A percentile compares a stretch with the other conserved stretches of the same genome.
These are phyloP conservation scores for Jaculus jaculus DNA, from an alignment of 2,113 vertebrate species.

Conservation along the genomic window DNA sequence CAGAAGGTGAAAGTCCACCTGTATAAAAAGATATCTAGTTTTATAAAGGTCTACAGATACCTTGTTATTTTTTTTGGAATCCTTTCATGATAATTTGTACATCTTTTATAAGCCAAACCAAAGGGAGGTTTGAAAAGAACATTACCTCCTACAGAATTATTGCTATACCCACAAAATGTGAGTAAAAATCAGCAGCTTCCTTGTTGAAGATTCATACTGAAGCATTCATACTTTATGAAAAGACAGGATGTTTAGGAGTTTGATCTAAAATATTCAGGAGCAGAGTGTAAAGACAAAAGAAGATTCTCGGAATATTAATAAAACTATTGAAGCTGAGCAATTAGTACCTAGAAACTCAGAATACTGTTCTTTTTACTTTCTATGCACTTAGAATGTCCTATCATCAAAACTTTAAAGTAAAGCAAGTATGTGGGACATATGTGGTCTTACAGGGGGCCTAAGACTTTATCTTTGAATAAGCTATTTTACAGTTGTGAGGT, in stretches of 20 bases:
- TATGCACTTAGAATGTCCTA: not conserved
- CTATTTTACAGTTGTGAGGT: not conserved
- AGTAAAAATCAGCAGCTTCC: not conserved
- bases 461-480: not conserved
- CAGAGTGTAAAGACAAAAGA: not conserved
- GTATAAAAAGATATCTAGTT: not conserved
- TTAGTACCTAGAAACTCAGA: not conserved
- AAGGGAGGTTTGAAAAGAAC: not conserved
- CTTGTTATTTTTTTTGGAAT: not conserved
- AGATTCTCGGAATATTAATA: constrained; percentile 1
- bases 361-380: not conserved
- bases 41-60: not conserved
- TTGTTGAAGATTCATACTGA: not conserved
- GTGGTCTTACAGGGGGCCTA: not conserved
- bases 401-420: not conserved
- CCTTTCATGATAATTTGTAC: not conserved
- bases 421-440: not conserved
- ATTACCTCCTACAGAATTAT: not conserved
- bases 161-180: not conserved
- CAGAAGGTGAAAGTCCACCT: not conserved
- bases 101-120: not conserved
- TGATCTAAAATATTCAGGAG: not conserved
- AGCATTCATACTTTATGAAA: constrained; percentile 25
- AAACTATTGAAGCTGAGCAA: not conserved
- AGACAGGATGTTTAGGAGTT: not conserved